These are phyloP conservation scores for Limnephilus marmoratus DNA, from an alignment of 2,888 invertebrate species.

Conservation along the genomic window DNA sequence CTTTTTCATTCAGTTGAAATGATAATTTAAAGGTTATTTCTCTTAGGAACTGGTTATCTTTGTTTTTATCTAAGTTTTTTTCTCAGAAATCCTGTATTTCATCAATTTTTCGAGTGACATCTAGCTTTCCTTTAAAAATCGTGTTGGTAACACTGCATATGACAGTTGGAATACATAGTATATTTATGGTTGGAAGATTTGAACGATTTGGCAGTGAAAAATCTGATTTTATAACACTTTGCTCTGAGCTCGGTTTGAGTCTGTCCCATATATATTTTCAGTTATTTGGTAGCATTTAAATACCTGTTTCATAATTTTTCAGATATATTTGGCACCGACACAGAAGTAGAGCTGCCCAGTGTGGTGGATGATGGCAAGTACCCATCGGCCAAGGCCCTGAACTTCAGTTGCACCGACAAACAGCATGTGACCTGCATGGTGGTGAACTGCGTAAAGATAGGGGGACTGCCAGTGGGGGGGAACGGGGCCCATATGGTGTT, in stretches of 20 bases:
- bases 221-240: too few relatives aligned
- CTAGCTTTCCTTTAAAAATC: too few relatives aligned
- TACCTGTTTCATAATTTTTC: not conserved
- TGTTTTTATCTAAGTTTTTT: too few relatives aligned
- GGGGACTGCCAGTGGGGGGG: conserved; percentile 64
- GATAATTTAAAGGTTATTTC: too few relatives aligned
- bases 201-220: not conserved
- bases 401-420: conserved; percentile 47
- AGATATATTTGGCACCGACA: conserved; percentile 19
- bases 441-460: conserved; percentile 64
- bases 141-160: not conserved
- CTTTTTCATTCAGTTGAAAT: too few relatives aligned
- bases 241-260: not conserved
- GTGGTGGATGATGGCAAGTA: not conserved
- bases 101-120: too few relatives aligned
- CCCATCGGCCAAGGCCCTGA: conserved; percentile 13
- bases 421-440: conserved; percentile 64
- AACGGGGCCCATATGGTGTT: conserved; percentile 65
- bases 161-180: too few relatives aligned
- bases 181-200: not conserved
- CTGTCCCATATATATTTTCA: not conserved
- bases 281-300: not conserved
- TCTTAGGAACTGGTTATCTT: too few relatives aligned
- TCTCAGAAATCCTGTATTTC: too few relatives aligned
- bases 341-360: conserved; percentile 20